Evolutionary conservation across 2,113 vertebrate species (phyloP).

Genomic region (Ceyx margarethae): DNA sequence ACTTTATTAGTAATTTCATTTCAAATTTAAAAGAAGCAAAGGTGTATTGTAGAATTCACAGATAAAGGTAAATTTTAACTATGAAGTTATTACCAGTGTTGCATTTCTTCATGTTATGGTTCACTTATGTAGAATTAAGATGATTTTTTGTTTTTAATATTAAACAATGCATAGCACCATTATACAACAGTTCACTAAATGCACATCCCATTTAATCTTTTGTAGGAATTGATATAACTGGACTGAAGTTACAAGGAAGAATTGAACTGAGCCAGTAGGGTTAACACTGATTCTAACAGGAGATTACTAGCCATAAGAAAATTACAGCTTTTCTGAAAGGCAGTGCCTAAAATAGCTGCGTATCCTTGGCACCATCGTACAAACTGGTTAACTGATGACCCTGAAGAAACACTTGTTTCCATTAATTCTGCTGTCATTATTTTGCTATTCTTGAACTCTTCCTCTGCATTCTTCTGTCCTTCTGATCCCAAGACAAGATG

Average conservation of each 20-base stretch:
- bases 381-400: conserved; percentile 43
- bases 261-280: conserved; percentile 21
- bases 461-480: conserved; percentile 41
- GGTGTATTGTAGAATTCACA: conserved; percentile 55
- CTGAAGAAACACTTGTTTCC: conserved; percentile 24
- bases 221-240: conserved; percentile 46
- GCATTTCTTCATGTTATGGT: conserved; percentile 58
- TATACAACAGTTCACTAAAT: conserved; percentile 65
- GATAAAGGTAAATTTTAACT: conserved; percentile 48
- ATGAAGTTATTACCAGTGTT: conserved; percentile 54
- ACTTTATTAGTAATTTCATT: conserved; percentile 63
- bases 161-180: conserved; percentile 57
- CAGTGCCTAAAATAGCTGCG: conserved; percentile 36
- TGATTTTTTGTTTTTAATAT: not conserved
- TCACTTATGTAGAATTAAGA: conserved; percentile 55
- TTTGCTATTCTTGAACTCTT: not conserved
- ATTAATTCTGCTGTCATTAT: conserved; percentile 34
- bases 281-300: conserved; percentile 30
- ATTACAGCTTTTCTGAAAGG: conserved; percentile 52
- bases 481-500: conserved; percentile 20
- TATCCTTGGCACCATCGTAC: conserved; percentile 14
- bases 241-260: conserved; percentile 62
- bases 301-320: conserved; percentile 41
- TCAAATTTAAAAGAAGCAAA: conserved; percentile 62
- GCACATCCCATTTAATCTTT: conserved; percentile 57